Base-by-base conservation (phyloP, 2,797 vertebrate genomes). In the Sebastes kiyomatsui region DNA sequence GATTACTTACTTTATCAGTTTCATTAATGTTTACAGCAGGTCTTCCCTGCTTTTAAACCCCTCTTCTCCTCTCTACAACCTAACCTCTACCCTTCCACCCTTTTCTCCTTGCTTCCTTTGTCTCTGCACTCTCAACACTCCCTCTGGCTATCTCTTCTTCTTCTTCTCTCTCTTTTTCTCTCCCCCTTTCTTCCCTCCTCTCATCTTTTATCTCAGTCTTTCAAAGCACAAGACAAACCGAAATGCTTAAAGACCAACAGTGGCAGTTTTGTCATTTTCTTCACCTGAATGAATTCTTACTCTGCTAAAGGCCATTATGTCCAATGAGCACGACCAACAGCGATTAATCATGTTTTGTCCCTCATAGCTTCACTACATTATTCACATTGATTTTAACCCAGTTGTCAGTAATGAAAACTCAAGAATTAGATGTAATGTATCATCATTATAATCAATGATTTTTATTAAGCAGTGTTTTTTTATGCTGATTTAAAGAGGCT, bases 361-460 rank as follows among this genome's bases (percentile, higher is more conserved):
- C 33, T 59, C 81, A 68, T 84, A 82, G 38, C 73, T 66, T 23
- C 16, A 79, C 60, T 82, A 82, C 60, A 78, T 80, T 88, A 81
- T 76, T 87, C 78, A 84, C 71, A 81, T 68, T 72, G 67, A 83
- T 91, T 91, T 74, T 62, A 66, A 78, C 61, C 54, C 28, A 56
- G 23, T 81, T 66, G 46, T 49, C 23, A 58, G 42, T 70, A 72
- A 58, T 67, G 61, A 80, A 78, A 88, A 66, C 46, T 61, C 27
- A 70, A 52, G 5, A 68, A 60, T 78, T 77, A 42, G 12, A 61
- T 58, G 10, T 79, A 70, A 67, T 71, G 49, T 69, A 80, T 81
- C 60, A 79, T 70, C 23, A 62, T 23, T 60, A 65, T 79, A 67
- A 38, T 79, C 33, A 71, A 55, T 55, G 69, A 65, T 77, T 87